Evolutionary conservation across 2,888 invertebrate species (phyloP).

Genomic region (Poecilobothrus nobilitatus): DNA sequence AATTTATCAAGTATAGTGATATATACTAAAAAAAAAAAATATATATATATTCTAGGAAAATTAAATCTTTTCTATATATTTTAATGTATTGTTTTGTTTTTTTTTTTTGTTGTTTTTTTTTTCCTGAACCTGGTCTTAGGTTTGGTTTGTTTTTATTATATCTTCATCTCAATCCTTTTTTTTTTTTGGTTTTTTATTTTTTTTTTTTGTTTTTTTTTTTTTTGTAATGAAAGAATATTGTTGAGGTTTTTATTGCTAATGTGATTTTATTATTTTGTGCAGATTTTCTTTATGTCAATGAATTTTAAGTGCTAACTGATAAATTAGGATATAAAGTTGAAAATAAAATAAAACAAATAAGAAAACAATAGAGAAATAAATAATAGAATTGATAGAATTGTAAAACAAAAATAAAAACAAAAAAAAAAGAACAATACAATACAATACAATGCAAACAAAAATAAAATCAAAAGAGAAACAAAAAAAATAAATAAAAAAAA

Average conservation of each 20-base stretch:
- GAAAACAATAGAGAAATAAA: not conserved
- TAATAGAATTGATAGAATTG: too few relatives aligned
- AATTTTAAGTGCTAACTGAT: constrained; percentile 3
- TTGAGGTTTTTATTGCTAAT: constrained; percentile 5
- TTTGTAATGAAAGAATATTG: not conserved
- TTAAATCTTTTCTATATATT: not conserved
- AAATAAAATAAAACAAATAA: too few relatives aligned
- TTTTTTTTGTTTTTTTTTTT: not conserved
- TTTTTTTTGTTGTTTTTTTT: not conserved
- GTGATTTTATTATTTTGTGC: constrained; percentile 2
- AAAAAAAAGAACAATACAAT: not conserved
- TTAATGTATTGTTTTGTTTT: not conserved
- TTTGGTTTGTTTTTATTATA: too few relatives aligned
- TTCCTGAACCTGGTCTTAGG: too few relatives aligned
- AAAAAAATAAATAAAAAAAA: not conserved
- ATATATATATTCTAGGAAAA: not conserved
- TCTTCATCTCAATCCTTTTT: too few relatives aligned
- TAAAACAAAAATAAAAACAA: not conserved
- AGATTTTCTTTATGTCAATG: constrained; percentile 1
- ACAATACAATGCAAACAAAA: too few relatives aligned
- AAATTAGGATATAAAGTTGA: not conserved
- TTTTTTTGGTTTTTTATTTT: not conserved
- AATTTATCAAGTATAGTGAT: not conserved
- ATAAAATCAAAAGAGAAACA: not conserved
- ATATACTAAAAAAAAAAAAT: not conserved